Base-by-base conservation (phyloP, 1,140 invertebrate species). In the Megalopta genalis region DNA sequence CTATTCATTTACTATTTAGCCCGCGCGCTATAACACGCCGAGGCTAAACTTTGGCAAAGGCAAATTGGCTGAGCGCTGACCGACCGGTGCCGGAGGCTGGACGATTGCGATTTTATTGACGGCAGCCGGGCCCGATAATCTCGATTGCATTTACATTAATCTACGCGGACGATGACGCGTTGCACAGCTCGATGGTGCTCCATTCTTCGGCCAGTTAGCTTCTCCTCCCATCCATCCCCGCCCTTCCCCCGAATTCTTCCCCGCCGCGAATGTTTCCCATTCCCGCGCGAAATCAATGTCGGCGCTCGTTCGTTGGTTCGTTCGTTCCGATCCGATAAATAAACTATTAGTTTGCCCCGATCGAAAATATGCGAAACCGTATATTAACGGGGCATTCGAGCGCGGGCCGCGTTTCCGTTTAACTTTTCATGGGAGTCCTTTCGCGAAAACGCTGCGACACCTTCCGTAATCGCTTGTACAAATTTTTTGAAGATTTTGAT, bases 41-140 rank as follows among this genome's bases (percentile, higher is more conserved):
- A 21, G 39, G 59, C 59, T 27, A 49, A 67, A 52, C n/a, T 66
- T 60, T 39, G 27, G 23, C 77, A 39, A 59, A 21, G 3, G 71
- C 37, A 79, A 74, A 67, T 54, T 66, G 52, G 12, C 10, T 6
- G 32, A 62, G 66, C 6, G 27, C 18, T 12, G 32, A 60, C 49
- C 9, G 49, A 9, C 7, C 21, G 21, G 18, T 4, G n/a, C 2
- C 54, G 7, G n/a, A 9, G n/a, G 21, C 18, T 23, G 23, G 54
- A 69, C 67, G 67, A 79, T 73, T 46, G 77, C 54, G 18, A 72
- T 79, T 74, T 74, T 67, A 79, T 79, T 67, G 77, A 79, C 52
- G 62, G 10, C 21, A 27, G n/a, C 16, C 23, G 27, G 60, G n/a
- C 21, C 42, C 25, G 67, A 77, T 71, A 77, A 77, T 71, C 66